Conservation (phyloP, 2,797 vertebrate species). For the Pantherophis vulpinus region DNA sequence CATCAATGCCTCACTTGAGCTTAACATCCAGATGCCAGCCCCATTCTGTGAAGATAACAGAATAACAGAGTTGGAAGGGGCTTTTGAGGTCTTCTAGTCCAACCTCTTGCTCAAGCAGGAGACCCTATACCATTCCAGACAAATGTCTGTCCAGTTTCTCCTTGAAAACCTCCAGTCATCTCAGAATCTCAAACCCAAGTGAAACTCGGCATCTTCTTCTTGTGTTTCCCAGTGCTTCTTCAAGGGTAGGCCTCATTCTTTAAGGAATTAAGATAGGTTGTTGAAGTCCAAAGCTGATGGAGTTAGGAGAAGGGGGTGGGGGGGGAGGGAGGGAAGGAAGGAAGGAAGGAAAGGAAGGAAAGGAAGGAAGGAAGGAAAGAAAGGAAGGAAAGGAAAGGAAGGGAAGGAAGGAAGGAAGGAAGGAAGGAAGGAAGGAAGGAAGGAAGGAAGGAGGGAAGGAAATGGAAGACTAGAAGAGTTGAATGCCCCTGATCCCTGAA, state of each 20-base stretch:
- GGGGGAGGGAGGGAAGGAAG: conserved; percentile 36
- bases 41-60: neutral
- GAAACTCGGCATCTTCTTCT: conserved; percentile 15
- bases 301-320: conserved; percentile 14
- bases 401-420: neutral
- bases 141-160: too few species aligned
- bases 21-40: neutral
- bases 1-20: neutral
- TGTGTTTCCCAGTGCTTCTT: conserved; percentile 53
- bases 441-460: conserved; percentile 38
- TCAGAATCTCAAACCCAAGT: conserved; percentile 22
- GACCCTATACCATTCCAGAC: neutral
- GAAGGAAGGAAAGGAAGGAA: conserved; percentile 50
- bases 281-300: conserved; percentile 59
- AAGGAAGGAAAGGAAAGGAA: conserved; percentile 53
- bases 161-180: neutral
- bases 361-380: conserved; percentile 43
- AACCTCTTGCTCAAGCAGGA: neutral
- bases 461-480: conserved; percentile 66
- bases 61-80: neutral
- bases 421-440: conserved; percentile 36
- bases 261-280: conserved; percentile 76
- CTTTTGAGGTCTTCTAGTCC: neutral
- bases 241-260: conserved; percentile 56
- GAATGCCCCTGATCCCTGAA: conserved; percentile 79